These are phyloP conservation scores for Cercopithecus petaurista DNA, from an alignment of 2,797 vertebrate species.

Conservation along the genomic window DNA sequence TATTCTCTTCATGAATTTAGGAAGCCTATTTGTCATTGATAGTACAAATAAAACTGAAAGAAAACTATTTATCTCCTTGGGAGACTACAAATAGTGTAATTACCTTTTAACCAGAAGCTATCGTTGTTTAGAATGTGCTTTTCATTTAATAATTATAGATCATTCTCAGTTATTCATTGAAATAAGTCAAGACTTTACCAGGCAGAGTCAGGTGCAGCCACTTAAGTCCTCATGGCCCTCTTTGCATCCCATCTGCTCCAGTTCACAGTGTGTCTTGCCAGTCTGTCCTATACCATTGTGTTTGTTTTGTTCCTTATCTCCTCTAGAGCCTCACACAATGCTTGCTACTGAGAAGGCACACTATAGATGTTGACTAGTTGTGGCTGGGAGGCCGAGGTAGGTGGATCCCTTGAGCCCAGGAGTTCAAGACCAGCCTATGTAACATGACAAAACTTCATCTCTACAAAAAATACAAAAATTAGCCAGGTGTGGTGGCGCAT, in stretches of 20 bases:
- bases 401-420: background rate
- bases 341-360: background rate
- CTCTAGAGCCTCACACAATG: background rate
- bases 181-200: background rate
- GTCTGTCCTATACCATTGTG: background rate
- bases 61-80: conserved; percentile 60
- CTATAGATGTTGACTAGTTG: background rate
- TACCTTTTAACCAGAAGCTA: background rate
- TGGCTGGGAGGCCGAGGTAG: background rate
- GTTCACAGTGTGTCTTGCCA: background rate
- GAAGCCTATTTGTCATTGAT: conserved; percentile 49
- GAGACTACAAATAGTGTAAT: conserved; percentile 34
- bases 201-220: background rate
- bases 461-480: background rate
- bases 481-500: background rate
- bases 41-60: conserved; percentile 49
- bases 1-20: conserved; percentile 25
- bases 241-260: background rate
- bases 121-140: background rate
- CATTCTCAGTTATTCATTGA: background rate
- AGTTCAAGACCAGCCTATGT: background rate
- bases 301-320: background rate
- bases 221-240: accelerated
- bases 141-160: conserved; percentile 40
- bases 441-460: background rate